A percentile compares a stretch with the other conserved stretches of the same genome.
phyloP scores from a whole-genome alignment of 2,113 vertebrate genomes.

The Saccopteryx bilineata region DNA sequence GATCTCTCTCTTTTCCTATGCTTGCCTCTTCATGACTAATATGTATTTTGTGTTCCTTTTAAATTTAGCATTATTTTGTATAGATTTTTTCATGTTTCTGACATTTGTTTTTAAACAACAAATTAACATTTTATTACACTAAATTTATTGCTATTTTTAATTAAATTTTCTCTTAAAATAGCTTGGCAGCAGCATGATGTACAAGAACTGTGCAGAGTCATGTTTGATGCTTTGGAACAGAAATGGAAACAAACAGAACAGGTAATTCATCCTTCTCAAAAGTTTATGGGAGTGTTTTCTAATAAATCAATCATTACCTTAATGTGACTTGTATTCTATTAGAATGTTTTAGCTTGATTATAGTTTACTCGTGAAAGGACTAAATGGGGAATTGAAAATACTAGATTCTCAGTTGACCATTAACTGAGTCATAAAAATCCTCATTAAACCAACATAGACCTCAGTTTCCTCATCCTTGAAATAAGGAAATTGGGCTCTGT shows the following conservation, averaged over 20 bases:
- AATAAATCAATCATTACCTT: constrained; percentile 48
- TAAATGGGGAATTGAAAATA: constrained; percentile 43
- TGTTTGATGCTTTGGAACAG: constrained; percentile 99
- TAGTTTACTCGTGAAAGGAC: constrained; percentile 9
- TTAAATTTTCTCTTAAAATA: constrained; percentile 86
- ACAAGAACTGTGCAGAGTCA: constrained; percentile 99
- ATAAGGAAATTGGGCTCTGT: constrained; percentile 33
- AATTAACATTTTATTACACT: constrained; percentile 44
- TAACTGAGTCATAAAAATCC: constrained; percentile 20
- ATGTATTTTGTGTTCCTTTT: constrained; percentile 46
- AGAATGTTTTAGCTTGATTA: constrained; percentile 36
- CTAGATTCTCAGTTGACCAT: background rate
- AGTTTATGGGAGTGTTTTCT: background rate
- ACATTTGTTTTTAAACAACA: constrained; percentile 56
- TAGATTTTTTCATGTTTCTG: constrained; percentile 5
- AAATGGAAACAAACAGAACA: constrained; percentile 99
- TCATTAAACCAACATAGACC: background rate
- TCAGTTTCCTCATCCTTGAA: constrained; percentile 46
- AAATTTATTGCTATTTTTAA: constrained; percentile 69
- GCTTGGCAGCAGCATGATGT: constrained; percentile 99
- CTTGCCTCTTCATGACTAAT: constrained; percentile 38
- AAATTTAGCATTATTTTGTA: constrained; percentile 55
- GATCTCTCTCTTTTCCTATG: background rate
- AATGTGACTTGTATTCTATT: constrained; percentile 41
- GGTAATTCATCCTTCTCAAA: constrained; percentile 87